Percentiles rank a stretch among this genome's conserved stretches.
Conservation (phyloP, 1,140 invertebrate species). For the Chrysomallon squamiferum region DNA sequence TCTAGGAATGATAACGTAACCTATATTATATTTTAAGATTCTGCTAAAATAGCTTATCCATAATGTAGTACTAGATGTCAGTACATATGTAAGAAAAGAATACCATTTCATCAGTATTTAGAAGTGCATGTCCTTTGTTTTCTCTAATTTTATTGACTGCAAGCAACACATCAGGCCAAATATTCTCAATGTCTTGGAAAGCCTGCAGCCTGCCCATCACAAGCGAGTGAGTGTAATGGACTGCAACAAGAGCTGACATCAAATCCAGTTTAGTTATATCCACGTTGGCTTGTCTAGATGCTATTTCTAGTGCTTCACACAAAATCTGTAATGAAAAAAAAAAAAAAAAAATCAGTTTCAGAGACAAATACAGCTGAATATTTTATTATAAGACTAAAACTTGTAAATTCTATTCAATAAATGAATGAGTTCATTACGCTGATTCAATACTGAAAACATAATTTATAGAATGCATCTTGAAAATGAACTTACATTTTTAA, state of each 20-base stretch:
- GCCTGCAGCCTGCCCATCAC: conserved; percentile 9
- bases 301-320: background rate
- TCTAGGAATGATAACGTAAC: too few species aligned
- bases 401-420: too few species aligned
- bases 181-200: conserved; percentile 10
- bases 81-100: conserved; percentile 9
- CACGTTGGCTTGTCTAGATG: background rate
- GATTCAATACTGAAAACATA: too few species aligned
- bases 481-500: too few species aligned
- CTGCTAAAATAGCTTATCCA: too few species aligned
- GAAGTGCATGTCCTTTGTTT: conserved; percentile 4
- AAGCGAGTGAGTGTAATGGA: conserved; percentile 6
- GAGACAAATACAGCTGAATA: background rate
- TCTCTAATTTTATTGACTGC: background rate
- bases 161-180: background rate
- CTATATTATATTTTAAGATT: too few species aligned
- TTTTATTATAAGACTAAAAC: background rate
- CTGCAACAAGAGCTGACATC: conserved; percentile 2
- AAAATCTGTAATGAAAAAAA: background rate
- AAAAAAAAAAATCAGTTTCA: background rate
- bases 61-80: too few species aligned
- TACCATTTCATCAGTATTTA: conserved; percentile 32
- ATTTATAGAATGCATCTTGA: too few species aligned
- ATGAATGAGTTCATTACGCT: too few species aligned
- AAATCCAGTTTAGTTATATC: conserved; percentile 6